Base-by-base conservation (phyloP, 2,797 vertebrate genomes). In the Aselliscus stoliczkanus region DNA sequence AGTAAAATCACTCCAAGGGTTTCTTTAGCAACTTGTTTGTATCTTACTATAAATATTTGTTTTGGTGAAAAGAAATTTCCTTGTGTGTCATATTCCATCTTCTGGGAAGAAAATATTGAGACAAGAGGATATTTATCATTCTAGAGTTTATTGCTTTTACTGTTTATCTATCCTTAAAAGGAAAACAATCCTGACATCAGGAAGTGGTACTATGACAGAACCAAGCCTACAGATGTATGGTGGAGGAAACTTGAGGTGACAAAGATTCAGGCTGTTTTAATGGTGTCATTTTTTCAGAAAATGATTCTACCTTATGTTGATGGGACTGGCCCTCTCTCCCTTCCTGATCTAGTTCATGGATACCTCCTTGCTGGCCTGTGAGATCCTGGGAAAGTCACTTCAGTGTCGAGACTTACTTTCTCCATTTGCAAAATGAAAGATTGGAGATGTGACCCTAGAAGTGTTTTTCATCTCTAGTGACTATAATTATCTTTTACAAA, bases 61-160 rank as follows among this genome's bases (percentile, higher is more conserved):
- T 93, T 62, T 95, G 73, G 93, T 96, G 95, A 94, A 97, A 96
- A 96, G 77, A 96, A 96, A 94, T 97, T 96, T 96, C 79, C 83
- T 96, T 93, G 88, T 56, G 14, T 96, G 90, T 92, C 82, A 64
- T 94, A 96, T 92, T 96, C 42, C 18, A 62, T 88, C 75, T 96
- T 96, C 92, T 90, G 69, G 90, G 90, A 97, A 96, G 93, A 85
- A 92, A 96, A 90, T 96, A 92, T 86, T 96, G 90, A 95, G 54
- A 92, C 20, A 90, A 88, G 93, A 93, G 77, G 65, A 42, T 56
- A 80, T 97, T 95, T 95, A 88, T 96, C 60, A 95, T 95, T 73
- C 17, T 90, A 39, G 67, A 82, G 88, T 95, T 97, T 95, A 95
- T 82, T 92, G 73, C 54, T 92, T 58, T 72, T 69, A 12, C 29